Evolutionary conservation across 2,113 vertebrate genomes (phyloP), one percentile per base, ranked within the genome.

Genomic region (Dinomys branickii): DNA sequence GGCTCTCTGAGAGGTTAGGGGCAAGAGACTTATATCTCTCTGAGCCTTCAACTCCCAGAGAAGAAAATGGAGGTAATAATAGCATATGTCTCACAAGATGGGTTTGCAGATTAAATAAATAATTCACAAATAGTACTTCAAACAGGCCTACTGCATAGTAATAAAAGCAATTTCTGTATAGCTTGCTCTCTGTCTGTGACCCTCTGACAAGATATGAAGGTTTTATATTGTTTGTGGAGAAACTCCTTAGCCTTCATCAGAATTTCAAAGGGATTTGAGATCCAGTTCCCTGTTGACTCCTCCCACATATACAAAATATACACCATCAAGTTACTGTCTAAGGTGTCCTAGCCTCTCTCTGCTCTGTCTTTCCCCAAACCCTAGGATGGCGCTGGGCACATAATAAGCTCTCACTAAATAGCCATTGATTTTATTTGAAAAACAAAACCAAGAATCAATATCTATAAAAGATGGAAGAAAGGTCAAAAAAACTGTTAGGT

Each of bases 381-480:
- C 63, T 22, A 90, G 38, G 50, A 56, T 11, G 20, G 22, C 24
- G 56, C 81, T 56, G 65, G 86, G 58, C 93, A 96, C 75, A 54
- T 69, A 86, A 47, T 81, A 93, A 94, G 38, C 35, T 41, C 81
- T 95, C 81, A 65, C 85, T 96, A 96, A 97, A 92, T 94, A 92
- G 24, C 50, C 58, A 85, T 67, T 92, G 82, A 94, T 94, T 88
- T 77, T 85, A 96, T 94, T 88, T 95, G 69, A 93, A 96, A 97
- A 97, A 83, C 65, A 91, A 96, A 97, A 96, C 73, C 59, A 94
- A 94, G 83, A 92, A 91, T 94, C 61, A 0, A 83, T 86, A 81
- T 52, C 90, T 54, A 94, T 96, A 94, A 94, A 91, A 85, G 26
- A 95, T 44, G 41, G 44, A 94, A 96, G 75, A 96, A 95, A 96